Base-by-base conservation (phyloP, 1,140 invertebrate species). In the Heliconius eleuchia region DNA sequence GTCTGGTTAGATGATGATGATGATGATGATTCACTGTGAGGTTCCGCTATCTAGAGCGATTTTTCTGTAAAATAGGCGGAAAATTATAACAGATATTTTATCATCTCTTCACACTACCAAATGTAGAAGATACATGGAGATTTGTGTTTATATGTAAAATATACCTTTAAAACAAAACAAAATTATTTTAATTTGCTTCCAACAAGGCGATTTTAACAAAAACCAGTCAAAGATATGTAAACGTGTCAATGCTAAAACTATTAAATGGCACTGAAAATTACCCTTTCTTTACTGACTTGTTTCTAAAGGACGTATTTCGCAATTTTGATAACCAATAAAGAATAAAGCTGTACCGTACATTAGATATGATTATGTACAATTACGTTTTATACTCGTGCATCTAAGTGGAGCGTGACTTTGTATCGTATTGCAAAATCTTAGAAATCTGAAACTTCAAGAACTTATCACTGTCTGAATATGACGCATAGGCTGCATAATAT, bases 241-340 rank as follows among this genome's bases (percentile, higher is more conserved):
- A 55, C 60, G 74, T 76, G 74, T 76, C 74, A 76, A 76, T 76
- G 74, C 60, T 76, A 76, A 50, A 76, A 42, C 52, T 76, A 50
- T 76, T 23, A 34, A 66, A 42, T 30, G 27, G 60, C 55, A 57
- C 46, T 50, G n/a, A 76, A 76, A 66, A 66, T 66, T 66, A 66
- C 74, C 74, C 74, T 76, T 76, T 76, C 57, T 70, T 57, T 11
- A 76, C 57, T 6, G 34, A 37, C 73, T 74, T 74, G 52, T 34
- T 34, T n/a, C 16, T 70, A 46, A 66, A 76, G 74, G 74, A 76
- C 76, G 71, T 50, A n/a, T 77, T 77, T 77, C 70, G 39, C 42
- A 76, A 76, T 13, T 30, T 27, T 60, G 27, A 37, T 19, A 74
- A 71, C n/a, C 39, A 76, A 76, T 76, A 70, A 66, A 76, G 74